A percentile compares a stretch with the other conserved stretches of the same genome.
Evolutionary conservation across 2,888 invertebrate genomes (phyloP).

Genomic region (Drosophila suboccidentalis): DNA sequence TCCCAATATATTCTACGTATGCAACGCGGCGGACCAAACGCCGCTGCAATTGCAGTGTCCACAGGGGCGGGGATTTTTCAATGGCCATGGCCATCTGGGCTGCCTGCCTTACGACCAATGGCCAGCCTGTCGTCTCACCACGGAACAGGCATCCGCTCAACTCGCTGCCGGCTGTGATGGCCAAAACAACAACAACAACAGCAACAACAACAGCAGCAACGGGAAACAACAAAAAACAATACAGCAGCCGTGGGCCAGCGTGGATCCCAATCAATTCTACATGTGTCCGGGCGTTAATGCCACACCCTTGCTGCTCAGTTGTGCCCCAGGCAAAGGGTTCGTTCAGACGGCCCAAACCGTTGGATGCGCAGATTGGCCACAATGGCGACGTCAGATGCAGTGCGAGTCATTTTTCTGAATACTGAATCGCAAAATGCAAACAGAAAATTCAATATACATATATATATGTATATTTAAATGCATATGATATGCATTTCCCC

Average conservation of each 20-base stretch:
- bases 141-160: slow-evolving; percentile 37
- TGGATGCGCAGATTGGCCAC: slow-evolving; percentile 78
- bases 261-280: slow-evolving; percentile 82
- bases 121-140: slow-evolving; percentile 74
- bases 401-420: slow-evolving; percentile 76
- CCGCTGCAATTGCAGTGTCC: slow-evolving; percentile 70
- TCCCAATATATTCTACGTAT: slow-evolving; percentile 81
- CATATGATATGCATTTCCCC: slow-evolving; percentile 1
- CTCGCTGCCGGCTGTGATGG: slow-evolving; percentile 46
- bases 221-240: slow-evolving; percentile 41
- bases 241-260: slow-evolving; percentile 72
- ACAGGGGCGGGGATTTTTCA: slow-evolving; percentile 79
- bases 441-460: too few species aligned
- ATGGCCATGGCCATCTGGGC: slow-evolving; percentile 75
- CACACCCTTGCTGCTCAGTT: slow-evolving; percentile 68
- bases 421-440: slow-evolving; percentile 42
- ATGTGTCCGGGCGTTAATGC: slow-evolving; percentile 69
- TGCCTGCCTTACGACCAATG: slow-evolving; percentile 79
- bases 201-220: slow-evolving; percentile 34
- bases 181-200: not conserved
- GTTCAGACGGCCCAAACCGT: slow-evolving; percentile 66
- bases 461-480: not conserved
- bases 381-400: slow-evolving; percentile 76
- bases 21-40: slow-evolving; percentile 68
- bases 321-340: slow-evolving; percentile 77